Evolutionary conservation across 2,888 invertebrate species (phyloP).

Genomic region (Hemicrepidius hirtus): DNA sequence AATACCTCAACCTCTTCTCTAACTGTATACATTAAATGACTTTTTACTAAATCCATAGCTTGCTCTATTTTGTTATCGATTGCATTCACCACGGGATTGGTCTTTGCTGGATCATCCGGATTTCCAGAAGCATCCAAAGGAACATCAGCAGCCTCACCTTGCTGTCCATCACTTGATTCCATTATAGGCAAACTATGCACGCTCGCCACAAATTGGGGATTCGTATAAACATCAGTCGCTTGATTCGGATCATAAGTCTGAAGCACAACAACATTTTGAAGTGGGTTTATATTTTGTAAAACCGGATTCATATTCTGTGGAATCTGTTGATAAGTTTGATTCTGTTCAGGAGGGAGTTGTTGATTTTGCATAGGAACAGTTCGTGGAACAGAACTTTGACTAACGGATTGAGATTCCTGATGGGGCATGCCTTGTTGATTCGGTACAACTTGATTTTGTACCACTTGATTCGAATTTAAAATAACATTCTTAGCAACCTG

Average conservation of each 20-base stretch:
- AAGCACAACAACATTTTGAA: constrained; percentile 42
- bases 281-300: constrained; percentile 35
- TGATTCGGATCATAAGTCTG: constrained; percentile 45
- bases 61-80: constrained; percentile 89
- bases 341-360: neutral
- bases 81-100: constrained; percentile 75
- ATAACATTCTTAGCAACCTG: constrained; percentile 67
- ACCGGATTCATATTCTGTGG: constrained; percentile 37
- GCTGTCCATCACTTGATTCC: constrained; percentile 58
- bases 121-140: constrained; percentile 55
- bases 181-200: constrained; percentile 65
- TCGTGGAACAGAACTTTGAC: constrained; percentile 48
- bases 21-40: constrained; percentile 86
- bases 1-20: constrained; percentile 85
- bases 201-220: constrained; percentile 69
- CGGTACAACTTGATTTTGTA: constrained; percentile 27
- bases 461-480: constrained; percentile 52
- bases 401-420: constrained; percentile 46
- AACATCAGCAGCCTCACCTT: constrained; percentile 56
- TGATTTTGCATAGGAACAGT: constrained; percentile 21
- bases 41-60: constrained; percentile 87
- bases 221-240: constrained; percentile 67
- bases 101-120: constrained; percentile 65
- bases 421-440: constrained; percentile 31
- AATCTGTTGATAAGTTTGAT: constrained; percentile 32